Percentiles rank a stretch among this genome's conserved stretches.
phyloP scores from a whole-genome alignment of 2,888 invertebrate genomes.

The Eristalinus sepulchralis region DNA sequence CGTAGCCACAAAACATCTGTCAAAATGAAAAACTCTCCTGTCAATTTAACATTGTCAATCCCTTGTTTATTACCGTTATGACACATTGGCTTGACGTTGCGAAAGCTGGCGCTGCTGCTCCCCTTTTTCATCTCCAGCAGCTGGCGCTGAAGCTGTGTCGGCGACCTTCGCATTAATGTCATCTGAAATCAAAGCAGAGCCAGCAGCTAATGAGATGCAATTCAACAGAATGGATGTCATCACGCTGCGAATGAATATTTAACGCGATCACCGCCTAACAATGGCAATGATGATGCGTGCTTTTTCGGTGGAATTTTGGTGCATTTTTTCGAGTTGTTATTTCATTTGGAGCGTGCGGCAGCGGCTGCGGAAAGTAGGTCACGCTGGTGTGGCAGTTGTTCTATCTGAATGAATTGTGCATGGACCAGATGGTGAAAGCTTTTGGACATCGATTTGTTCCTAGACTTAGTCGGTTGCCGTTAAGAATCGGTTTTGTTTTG shows the following conservation, averaged over 20 bases:
- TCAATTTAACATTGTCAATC: neutral
- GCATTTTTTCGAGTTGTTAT: slow-evolving; percentile 11
- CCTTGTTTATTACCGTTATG: slow-evolving; percentile 1
- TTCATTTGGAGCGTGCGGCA: neutral
- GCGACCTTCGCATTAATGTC: slow-evolving; percentile 19
- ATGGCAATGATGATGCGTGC: neutral
- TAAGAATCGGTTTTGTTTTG: neutral
- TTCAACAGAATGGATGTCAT: slow-evolving; percentile 10
- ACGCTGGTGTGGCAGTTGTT: neutral
- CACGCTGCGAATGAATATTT: slow-evolving; percentile 13
- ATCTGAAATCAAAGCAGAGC: slow-evolving; percentile 9
- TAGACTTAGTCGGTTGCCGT: neutral
- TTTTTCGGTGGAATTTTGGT: neutral
- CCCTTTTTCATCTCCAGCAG: neutral
- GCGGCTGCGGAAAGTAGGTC: neutral
- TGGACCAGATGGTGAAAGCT: slow-evolving; percentile 1
- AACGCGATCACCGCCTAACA: neutral
- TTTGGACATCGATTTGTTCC: neutral
- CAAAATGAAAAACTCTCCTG: slow-evolving; percentile 3
- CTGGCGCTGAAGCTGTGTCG: neutral
- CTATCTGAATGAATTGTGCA: neutral
- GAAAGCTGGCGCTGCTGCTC: neutral
- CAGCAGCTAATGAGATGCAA: slow-evolving; percentile 12
- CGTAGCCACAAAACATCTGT: neutral
- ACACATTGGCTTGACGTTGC: neutral